Conservation (phyloP, 2,888 invertebrate species). For the Tortrix viridana region DNA sequence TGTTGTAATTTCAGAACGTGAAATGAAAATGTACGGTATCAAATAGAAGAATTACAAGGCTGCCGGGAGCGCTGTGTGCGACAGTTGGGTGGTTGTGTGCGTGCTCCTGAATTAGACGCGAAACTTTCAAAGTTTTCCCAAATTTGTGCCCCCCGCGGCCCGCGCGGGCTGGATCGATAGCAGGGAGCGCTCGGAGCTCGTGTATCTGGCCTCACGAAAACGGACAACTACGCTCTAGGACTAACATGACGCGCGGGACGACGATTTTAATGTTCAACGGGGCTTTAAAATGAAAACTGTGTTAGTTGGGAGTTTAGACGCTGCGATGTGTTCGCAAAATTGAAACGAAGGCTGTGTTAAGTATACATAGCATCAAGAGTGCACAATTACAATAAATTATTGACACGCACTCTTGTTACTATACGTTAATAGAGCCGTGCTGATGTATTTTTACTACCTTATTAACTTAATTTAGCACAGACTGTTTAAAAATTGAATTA, state of each 20-base stretch:
- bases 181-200: constrained; percentile 72
- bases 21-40: constrained; percentile 71
- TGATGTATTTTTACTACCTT: too few relatives aligned
- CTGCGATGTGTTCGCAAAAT: constrained; percentile 18
- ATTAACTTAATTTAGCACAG: too few relatives aligned
- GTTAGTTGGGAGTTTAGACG: constrained; percentile 25
- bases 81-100: constrained; percentile 73
- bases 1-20: constrained; percentile 62
- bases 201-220: constrained; percentile 74
- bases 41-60: constrained; percentile 77
- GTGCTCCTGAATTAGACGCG: constrained; percentile 85
- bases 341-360: constrained; percentile 13
- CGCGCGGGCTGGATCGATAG: constrained; percentile 73
- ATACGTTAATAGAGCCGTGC: too few relatives aligned
- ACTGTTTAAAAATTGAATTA: background rate
- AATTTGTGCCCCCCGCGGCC: constrained; percentile 76
- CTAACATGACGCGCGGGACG: constrained; percentile 70
- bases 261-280: constrained; percentile 48
- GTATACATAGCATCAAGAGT: background rate
- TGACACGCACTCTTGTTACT: too few relatives aligned
- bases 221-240: constrained; percentile 75
- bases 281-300: constrained; percentile 35
- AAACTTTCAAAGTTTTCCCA: constrained; percentile 85
- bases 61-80: constrained; percentile 59
- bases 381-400: too few relatives aligned